Percentiles rank a stretch among this genome's conserved stretches.
Conservation (phyloP, 1,140 invertebrate species). For the Stegodyphus dumicola region DNA sequence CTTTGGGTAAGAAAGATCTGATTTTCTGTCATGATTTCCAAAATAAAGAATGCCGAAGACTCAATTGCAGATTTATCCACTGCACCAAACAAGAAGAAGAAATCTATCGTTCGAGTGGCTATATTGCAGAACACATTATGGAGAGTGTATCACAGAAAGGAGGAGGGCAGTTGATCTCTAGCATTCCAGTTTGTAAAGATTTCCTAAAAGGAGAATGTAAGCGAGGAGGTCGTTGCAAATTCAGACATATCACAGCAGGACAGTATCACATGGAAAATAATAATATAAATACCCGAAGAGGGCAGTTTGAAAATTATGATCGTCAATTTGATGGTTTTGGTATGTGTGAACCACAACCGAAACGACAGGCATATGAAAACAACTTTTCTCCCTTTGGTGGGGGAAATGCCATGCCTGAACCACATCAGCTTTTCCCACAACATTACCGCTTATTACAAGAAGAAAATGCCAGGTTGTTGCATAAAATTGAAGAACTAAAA, state of each 20-base stretch:
- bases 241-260: slow-evolving; percentile 70
- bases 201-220: slow-evolving; percentile 80
- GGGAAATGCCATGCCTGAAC: slow-evolving; percentile 8
- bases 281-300: slow-evolving; percentile 12
- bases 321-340: slow-evolving; percentile 43
- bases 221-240: slow-evolving; percentile 72
- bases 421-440: slow-evolving; percentile 18
- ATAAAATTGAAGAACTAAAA: slow-evolving; percentile 80
- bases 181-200: slow-evolving; percentile 79
- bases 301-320: slow-evolving; percentile 56
- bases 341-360: slow-evolving; percentile 63
- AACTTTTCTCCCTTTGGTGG: slow-evolving; percentile 20
- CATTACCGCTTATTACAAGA: slow-evolving; percentile 73
- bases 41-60: slow-evolving; percentile 77
- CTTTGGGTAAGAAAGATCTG: slow-evolving; percentile 65
- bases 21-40: slow-evolving; percentile 87
- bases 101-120: slow-evolving; percentile 77
- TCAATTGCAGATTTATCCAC: slow-evolving; percentile 81
- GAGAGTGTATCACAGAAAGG: slow-evolving; percentile 61
- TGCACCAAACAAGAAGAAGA: slow-evolving; percentile 82
- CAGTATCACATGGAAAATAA: slow-evolving; percentile 64
- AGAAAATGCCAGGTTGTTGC: slow-evolving; percentile 78
- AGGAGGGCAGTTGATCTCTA: slow-evolving; percentile 27
- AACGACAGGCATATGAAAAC: slow-evolving; percentile 62
- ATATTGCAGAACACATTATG: slow-evolving; percentile 74